phyloP scores from a whole-genome alignment of 2,888 invertebrate species.

The Myathropa florea region DNA sequence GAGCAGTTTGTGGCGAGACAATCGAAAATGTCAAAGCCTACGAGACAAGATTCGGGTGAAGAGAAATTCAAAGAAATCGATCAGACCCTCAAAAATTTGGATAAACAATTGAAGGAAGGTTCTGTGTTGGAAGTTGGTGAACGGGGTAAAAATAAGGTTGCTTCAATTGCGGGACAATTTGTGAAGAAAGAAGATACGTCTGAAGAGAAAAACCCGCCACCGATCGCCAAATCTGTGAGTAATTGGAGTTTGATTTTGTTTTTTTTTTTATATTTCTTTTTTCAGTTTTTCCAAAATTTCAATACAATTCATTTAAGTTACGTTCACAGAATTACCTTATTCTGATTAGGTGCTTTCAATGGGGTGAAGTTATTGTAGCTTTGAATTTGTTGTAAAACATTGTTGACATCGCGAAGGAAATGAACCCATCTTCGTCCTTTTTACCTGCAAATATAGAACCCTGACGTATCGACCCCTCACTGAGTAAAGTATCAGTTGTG shows the following conservation, averaged over 20 bases:
- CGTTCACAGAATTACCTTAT: background rate
- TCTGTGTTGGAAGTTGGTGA: conserved; percentile 85
- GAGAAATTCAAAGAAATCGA: conserved; percentile 88
- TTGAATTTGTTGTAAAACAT: too few species aligned
- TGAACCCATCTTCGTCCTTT: too few species aligned
- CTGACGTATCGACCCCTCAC: too few species aligned
- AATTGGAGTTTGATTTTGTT: conserved; percentile 71
- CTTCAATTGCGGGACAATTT: conserved; percentile 92
- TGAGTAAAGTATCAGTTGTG: too few species aligned
- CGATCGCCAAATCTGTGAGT: conserved; percentile 81
- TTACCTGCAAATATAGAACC: too few species aligned
- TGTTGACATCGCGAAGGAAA: too few species aligned
- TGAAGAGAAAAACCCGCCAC: conserved; percentile 78
- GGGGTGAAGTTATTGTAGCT: too few species aligned
- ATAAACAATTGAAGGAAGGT: conserved; percentile 90
- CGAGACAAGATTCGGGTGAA: conserved; percentile 82
- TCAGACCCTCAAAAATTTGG: conserved; percentile 86
- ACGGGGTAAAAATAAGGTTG: conserved; percentile 88
- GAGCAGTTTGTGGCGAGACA: conserved; percentile 87
- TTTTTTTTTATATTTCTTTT: conserved; percentile 10
- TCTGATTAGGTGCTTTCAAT: background rate
- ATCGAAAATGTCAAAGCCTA: conserved; percentile 86
- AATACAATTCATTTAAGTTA: conserved; percentile 17
- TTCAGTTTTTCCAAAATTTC: conserved; percentile 16
- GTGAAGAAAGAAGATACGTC: conserved; percentile 80